A percentile compares a stretch with the other conserved stretches of the same genome.
Conservation (phyloP, 2,113 vertebrate genomes). For the Casuarius casuarius region DNA sequence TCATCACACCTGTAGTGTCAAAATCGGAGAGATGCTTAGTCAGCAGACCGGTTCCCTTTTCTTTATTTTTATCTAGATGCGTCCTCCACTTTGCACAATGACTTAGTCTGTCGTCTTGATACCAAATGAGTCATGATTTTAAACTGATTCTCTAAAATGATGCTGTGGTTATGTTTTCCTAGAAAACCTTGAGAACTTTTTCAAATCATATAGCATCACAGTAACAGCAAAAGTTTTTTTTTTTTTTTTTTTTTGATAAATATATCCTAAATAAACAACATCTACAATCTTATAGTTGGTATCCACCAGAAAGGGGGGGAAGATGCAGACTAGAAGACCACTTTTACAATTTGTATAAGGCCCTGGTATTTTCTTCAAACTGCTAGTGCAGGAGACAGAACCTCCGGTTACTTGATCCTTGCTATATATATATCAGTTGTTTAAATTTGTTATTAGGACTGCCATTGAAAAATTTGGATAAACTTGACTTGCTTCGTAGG, state of each 20-base stretch:
- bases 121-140: not conserved
- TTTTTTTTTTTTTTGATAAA: not conserved
- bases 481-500: not conserved
- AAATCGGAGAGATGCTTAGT: not conserved
- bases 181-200: not conserved
- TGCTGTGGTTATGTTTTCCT: not conserved
- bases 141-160: not conserved
- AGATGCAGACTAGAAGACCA: not conserved
- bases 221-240: not conserved
- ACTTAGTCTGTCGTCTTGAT: not conserved
- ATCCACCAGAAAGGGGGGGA: not conserved
- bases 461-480: not conserved
- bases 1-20: not conserved
- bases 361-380: not conserved
- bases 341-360: not conserved
- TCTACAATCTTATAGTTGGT: not conserved
- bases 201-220: too few relatives aligned
- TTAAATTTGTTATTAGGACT: not conserved
- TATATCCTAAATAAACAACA: not conserved
- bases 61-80: not conserved
- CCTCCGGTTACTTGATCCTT: not conserved
- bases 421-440: not conserved
- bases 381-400: not conserved
- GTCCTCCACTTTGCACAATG: not conserved
- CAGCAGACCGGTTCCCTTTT: not conserved